Evolutionary conservation across 1,140 invertebrate genomes (phyloP).

Genomic region (Macrosteles quadrilineatus): DNA sequence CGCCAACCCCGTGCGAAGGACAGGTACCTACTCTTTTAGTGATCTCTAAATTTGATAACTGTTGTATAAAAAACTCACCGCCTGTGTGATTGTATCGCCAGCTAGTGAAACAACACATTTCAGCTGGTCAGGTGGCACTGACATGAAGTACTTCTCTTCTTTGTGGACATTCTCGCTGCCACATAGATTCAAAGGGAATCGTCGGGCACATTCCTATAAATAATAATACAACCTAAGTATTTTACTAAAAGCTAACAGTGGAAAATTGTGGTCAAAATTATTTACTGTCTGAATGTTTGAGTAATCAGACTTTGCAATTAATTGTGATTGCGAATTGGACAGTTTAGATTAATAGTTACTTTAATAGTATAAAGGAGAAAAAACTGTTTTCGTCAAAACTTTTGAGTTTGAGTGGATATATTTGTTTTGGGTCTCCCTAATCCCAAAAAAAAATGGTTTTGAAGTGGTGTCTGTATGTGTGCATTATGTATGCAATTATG

Average conservation of each 20-base stretch:
- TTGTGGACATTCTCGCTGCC: slow-evolving; percentile 79
- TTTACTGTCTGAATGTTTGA: slow-evolving; percentile 29
- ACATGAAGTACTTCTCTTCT: slow-evolving; percentile 86
- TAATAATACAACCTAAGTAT: too few species aligned
- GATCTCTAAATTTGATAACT: not conserved
- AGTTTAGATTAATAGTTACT: too few species aligned
- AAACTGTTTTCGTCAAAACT: too few species aligned
- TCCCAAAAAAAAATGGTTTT: too few species aligned
- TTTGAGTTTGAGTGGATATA: too few species aligned
- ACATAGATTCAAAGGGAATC: slow-evolving; percentile 80
- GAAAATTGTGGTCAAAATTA: not conserved
- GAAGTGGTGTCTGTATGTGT: too few species aligned
- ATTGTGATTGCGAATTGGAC: too few species aligned
- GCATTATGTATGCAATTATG: too few species aligned
- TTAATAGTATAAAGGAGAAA: too few species aligned
- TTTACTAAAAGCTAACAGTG: slow-evolving; percentile 6
- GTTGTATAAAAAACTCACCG: slow-evolving; percentile 59
- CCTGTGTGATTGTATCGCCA: slow-evolving; percentile 89
- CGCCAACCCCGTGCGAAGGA: too few species aligned
- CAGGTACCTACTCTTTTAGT: too few species aligned
- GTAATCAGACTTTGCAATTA: slow-evolving; percentile 28
- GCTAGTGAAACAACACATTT: slow-evolving; percentile 87
- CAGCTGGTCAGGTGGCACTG: slow-evolving; percentile 81
- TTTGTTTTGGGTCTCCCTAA: too few species aligned
- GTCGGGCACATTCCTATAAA: slow-evolving; percentile 79